A percentile compares a stretch with the other conserved stretches of the same genome.
phyloP scores from a whole-genome alignment of 2,113 vertebrate species.

The Pelvicachromis taeniatus region DNA sequence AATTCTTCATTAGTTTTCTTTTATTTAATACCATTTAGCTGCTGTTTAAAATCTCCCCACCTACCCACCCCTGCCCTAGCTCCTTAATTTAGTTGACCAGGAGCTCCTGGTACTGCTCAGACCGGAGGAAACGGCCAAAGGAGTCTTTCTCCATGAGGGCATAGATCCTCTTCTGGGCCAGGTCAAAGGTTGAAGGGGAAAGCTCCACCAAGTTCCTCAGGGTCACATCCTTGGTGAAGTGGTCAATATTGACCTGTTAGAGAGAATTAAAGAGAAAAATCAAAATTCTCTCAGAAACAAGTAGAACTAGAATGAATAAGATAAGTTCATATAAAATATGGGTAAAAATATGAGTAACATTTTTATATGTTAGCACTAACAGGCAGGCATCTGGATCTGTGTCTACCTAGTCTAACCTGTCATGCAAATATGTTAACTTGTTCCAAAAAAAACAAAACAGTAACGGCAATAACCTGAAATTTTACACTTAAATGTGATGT shows the following conservation, averaged over 20 bases:
- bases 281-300: neutral
- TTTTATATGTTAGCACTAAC: neutral
- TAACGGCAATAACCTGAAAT: neutral
- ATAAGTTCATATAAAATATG: neutral
- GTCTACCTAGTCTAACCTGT: neutral
- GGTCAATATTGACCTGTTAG: slow-evolving; percentile 93
- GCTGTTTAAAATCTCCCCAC: slow-evolving; percentile 22
- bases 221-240: slow-evolving; percentile 90
- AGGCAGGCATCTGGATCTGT: neutral
- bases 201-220: slow-evolving; percentile 89
- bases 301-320: neutral
- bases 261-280: neutral
- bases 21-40: neutral
- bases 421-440: neutral
- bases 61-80: neutral
- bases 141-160: slow-evolving; percentile 98
- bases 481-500: neutral
- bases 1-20: neutral
- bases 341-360: neutral
- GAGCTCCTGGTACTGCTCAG: slow-evolving; percentile 85
- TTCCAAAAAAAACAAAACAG: neutral
- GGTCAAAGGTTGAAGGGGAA: slow-evolving; percentile 81
- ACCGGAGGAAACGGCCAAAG: slow-evolving; percentile 88
- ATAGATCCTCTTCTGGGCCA: slow-evolving; percentile 89
- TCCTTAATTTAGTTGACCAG: slow-evolving; percentile 55